Evolutionary conservation across 2,113 vertebrate genomes (phyloP).

Genomic region (Xenotilapia caudafasciata): DNA sequence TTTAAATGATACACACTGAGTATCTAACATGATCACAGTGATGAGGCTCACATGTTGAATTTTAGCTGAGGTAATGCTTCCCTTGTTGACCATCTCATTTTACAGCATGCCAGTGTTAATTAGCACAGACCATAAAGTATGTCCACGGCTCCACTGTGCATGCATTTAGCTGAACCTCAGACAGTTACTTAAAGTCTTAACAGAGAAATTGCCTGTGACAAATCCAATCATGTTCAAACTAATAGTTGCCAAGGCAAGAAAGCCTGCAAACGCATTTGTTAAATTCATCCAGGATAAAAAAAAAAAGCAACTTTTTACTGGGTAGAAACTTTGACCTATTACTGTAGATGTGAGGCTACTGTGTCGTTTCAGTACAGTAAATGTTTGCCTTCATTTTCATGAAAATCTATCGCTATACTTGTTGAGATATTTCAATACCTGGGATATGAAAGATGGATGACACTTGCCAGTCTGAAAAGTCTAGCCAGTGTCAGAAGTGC

Average conservation of each 20-base stretch:
- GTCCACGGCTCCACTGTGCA: not conserved
- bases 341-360: not conserved
- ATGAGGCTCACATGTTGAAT: not conserved
- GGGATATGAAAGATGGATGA: not conserved
- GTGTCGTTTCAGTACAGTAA: not conserved
- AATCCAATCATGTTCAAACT: not conserved
- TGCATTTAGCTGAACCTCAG: not conserved
- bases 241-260: not conserved
- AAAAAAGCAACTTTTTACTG: not conserved
- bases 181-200: not conserved
- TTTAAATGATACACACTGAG: not conserved
- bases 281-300: not conserved
- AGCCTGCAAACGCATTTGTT: not conserved
- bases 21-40: not conserved
- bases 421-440: not conserved
- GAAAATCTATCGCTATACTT: not conserved
- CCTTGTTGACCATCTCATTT: not conserved
- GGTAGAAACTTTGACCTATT: not conserved
- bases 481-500: not conserved
- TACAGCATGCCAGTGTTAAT: not conserved
- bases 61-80: not conserved
- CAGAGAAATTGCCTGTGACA: not conserved
- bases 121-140: not conserved
- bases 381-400: not conserved
- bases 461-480: not conserved